Base-by-base conservation (phyloP, 2,797 vertebrate species). In the Serranus cabrilla region DNA sequence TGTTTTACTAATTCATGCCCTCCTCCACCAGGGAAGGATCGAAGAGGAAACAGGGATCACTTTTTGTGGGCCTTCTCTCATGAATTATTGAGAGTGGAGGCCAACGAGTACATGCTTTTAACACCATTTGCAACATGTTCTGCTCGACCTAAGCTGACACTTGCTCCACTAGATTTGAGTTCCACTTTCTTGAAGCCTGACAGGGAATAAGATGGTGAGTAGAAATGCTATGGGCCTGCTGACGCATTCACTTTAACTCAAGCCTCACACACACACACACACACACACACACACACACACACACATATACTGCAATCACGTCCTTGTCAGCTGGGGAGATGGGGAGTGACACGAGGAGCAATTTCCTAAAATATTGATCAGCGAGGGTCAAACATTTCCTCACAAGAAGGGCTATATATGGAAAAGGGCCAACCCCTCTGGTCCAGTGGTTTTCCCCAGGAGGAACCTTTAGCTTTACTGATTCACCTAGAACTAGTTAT, bases 321-420 rank as follows among this genome's bases (percentile, higher is more conserved):
- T 89, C 83, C 76, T 80, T 76, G 80, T 87, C 84, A 90, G 75
- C 86, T 56, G 56, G 67, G 84, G 81, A 90, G 86, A 93, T 87
- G 79, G 78, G 78, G 87, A 91, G 78, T 89, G 89, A 93, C 91
- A 93, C 76, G 64, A 88, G 89, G 89, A 94, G 93, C 86, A 88
- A 91, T 94, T 90, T 90, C 80, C 80, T 96, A 89, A 95, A 96
- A 95, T 95, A 96, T 95, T 95, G 92, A 96, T 95, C 79, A 89
- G 64, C 5, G 31, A 76, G 86, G 92, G 93, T 95, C 94, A 95
- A 95, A 86, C 91, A 91, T 94, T 87, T 92, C 89, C 86, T 85
- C 80, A 62, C 85, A 78, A 83, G 76, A 85, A 71, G 49, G 43
- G 82, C 88, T 93, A 92, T 91, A 93, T 91, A 90, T 89, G 88